Evolutionary conservation across 2,113 vertebrate genomes (phyloP).

Genomic region (Tichodroma muraria): DNA sequence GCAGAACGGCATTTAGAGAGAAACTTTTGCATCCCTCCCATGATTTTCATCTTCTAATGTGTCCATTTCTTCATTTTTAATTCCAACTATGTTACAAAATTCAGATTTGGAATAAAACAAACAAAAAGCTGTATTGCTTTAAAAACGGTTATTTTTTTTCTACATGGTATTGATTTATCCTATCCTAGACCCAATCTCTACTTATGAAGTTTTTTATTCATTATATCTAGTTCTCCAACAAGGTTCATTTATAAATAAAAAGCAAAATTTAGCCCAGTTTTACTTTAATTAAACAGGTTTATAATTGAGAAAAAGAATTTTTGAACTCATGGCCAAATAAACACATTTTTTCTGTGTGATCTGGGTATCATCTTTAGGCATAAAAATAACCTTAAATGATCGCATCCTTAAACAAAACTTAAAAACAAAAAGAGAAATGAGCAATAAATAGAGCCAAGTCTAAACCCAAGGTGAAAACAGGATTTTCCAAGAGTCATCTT

Average conservation of each 20-base stretch:
- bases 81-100: neutral
- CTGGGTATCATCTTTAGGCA: neutral
- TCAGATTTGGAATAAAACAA: neutral
- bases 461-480: neutral
- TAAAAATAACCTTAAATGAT: neutral
- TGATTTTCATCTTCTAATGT: neutral
- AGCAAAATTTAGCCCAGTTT: neutral
- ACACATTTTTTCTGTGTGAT: neutral
- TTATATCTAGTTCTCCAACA: neutral
- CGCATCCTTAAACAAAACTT: neutral
- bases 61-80: neutral
- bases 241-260: neutral
- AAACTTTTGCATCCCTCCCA: neutral
- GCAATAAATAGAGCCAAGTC: neutral
- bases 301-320: neutral
- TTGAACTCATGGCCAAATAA: neutral
- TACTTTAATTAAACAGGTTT: neutral
- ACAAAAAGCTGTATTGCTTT: neutral
- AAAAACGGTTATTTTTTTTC: neutral
- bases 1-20: neutral
- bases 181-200: neutral
- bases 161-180: neutral
- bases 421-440: accelerated
- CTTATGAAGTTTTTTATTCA: accelerated
- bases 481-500: neutral